Percentiles rank a stretch among this genome's conserved stretches.
These are phyloP conservation scores for Bicyclus anynana DNA, from an alignment of 1,140 invertebrate species.

Conservation along the genomic window DNA sequence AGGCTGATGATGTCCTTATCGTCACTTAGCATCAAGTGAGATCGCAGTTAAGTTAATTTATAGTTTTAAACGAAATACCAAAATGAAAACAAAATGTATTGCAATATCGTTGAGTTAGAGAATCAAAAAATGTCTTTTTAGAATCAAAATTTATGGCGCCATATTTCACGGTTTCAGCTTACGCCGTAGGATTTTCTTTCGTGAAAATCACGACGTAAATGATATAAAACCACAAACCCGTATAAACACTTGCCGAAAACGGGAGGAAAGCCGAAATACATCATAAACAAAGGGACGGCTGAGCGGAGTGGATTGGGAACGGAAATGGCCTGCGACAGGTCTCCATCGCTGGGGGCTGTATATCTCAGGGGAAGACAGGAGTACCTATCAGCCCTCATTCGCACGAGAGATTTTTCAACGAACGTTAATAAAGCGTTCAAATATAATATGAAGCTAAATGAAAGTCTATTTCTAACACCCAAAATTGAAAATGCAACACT, in stretches of 20 bases:
- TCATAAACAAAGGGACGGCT: conserved; percentile 26
- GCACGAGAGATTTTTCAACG: too few species aligned
- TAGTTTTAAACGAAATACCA: too few species aligned
- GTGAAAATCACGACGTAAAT: not conserved
- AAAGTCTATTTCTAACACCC: too few species aligned
- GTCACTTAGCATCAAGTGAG: too few species aligned
- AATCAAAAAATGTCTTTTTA: not conserved
- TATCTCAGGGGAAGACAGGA: conserved; percentile 20
- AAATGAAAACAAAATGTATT: too few species aligned
- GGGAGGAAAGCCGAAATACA: conserved; percentile 22
- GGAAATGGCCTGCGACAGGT: conserved; percentile 35
- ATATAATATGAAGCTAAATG: too few species aligned
- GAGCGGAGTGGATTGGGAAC: conserved; percentile 31
- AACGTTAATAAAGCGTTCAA: too few species aligned
- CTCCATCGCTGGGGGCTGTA: conserved; percentile 24
- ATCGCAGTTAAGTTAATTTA: too few species aligned
- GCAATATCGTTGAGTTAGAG: too few species aligned
- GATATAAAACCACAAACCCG: conserved; percentile 3
- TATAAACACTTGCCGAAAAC: conserved; percentile 15
- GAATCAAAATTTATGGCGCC: not conserved
- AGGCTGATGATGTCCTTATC: too few species aligned
- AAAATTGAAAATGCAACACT: too few species aligned
- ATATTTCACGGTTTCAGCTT: not conserved
- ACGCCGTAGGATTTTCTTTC: not conserved
- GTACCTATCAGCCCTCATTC: too few species aligned